Percentiles rank a stretch among this genome's conserved stretches.
phyloP scores from a whole-genome alignment of 1,140 invertebrate genomes.

The Drosophila persimilis region DNA sequence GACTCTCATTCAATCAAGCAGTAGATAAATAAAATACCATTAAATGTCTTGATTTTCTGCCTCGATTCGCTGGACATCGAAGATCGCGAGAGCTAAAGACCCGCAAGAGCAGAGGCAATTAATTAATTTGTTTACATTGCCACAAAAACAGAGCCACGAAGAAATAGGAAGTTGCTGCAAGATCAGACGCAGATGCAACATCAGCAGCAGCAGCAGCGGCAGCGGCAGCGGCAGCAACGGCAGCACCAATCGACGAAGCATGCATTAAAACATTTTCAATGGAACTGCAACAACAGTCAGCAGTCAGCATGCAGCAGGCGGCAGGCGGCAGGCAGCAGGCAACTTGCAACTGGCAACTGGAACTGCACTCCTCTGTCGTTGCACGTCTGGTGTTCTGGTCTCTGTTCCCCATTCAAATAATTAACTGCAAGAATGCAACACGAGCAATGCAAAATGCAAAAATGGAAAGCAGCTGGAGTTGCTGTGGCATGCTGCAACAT shows the following conservation, averaged over 20 bases:
- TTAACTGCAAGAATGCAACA: constrained; percentile 80
- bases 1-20: too few relatives aligned
- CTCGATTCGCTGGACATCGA: constrained; percentile 17
- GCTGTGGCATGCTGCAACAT: constrained; percentile 14
- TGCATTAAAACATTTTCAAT: constrained; percentile 81
- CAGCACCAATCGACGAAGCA: constrained; percentile 66
- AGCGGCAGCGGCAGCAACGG: constrained; percentile 16
- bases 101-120: constrained; percentile 72
- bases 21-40: constrained; percentile 11
- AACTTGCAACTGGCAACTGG: constrained; percentile 59
- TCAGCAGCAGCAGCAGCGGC: constrained; percentile 16
- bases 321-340: too few relatives aligned
- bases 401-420: constrained; percentile 69
- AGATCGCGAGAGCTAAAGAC: constrained; percentile 49
- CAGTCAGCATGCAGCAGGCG: too few relatives aligned
- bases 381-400: constrained; percentile 35
- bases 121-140: constrained; percentile 81
- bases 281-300: constrained; percentile 52
- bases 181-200: constrained; percentile 78
- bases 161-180: constrained; percentile 77
- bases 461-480: constrained; percentile 47
- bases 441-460: constrained; percentile 60
- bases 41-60: constrained; percentile 10
- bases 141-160: constrained; percentile 64
- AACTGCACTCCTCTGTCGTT: constrained; percentile 16